phyloP scores from a whole-genome alignment of 2,888 invertebrate genomes.

The Petrolisthes manimaculis region DNA sequence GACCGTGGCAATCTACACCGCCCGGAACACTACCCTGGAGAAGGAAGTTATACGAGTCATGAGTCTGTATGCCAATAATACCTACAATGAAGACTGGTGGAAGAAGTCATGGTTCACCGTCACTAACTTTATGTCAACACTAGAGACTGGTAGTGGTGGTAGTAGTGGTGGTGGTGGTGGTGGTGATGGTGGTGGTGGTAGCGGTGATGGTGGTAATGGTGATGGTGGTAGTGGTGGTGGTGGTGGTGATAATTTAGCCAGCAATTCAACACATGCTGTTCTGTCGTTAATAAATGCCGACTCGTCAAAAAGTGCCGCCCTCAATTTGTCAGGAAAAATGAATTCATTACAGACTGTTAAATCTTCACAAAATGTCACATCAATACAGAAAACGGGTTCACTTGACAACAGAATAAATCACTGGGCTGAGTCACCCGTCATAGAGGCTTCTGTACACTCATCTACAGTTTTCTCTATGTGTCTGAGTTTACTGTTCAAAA shows the following conservation, averaged over 20 bases:
- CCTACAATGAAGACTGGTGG: neutral
- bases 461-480: conserved; percentile 2
- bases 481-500: conserved; percentile 7
- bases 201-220: no score
- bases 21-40: conserved; percentile 10
- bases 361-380: no score
- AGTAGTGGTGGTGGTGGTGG: neutral
- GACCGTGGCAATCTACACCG: neutral
- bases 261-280: no score
- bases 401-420: neutral
- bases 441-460: neutral
- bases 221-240: no score
- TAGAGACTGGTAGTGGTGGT: neutral
- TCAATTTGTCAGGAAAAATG: no score
- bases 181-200: no score
- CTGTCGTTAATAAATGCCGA: no score
- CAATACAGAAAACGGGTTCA: neutral
- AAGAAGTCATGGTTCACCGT: neutral
- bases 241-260: no score
- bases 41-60: conserved; percentile 22
- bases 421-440: neutral
- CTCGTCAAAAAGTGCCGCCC: no score
- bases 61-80: conserved; percentile 10
- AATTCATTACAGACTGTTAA: no score
- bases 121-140: neutral